Evolutionary conservation across 2,797 vertebrate species (phyloP).

Genomic region (Acomys russatus): DNA sequence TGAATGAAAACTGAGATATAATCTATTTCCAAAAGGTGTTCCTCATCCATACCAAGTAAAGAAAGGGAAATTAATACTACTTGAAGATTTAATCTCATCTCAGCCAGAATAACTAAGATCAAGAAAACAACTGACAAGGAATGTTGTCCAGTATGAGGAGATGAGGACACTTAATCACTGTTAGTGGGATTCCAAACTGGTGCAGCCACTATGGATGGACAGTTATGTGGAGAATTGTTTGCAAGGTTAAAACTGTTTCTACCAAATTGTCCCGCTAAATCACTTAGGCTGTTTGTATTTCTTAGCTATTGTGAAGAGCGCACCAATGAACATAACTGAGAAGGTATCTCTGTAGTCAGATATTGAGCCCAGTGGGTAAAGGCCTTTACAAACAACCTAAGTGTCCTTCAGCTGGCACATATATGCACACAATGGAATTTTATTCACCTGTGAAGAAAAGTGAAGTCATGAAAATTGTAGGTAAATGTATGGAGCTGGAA

Average conservation of each 20-base stretch:
- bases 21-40: neutral
- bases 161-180: neutral
- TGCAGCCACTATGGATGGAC: neutral
- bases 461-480: neutral
- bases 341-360: no score
- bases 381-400: neutral
- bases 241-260: neutral
- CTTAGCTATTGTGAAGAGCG: no score
- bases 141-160: neutral
- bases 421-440: neutral
- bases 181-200: neutral
- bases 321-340: no score
- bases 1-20: neutral
- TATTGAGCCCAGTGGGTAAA: no score
- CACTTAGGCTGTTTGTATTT: neutral
- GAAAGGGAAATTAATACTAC: neutral
- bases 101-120: neutral
- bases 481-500: neutral
- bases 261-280: neutral
- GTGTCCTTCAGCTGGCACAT: neutral
- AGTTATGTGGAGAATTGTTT: neutral
- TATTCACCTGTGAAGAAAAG: neutral
- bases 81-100: neutral
- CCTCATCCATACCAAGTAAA: neutral
- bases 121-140: neutral